Conservation (phyloP, 1,140 invertebrate species). For the Anoplophora glabripennis region DNA sequence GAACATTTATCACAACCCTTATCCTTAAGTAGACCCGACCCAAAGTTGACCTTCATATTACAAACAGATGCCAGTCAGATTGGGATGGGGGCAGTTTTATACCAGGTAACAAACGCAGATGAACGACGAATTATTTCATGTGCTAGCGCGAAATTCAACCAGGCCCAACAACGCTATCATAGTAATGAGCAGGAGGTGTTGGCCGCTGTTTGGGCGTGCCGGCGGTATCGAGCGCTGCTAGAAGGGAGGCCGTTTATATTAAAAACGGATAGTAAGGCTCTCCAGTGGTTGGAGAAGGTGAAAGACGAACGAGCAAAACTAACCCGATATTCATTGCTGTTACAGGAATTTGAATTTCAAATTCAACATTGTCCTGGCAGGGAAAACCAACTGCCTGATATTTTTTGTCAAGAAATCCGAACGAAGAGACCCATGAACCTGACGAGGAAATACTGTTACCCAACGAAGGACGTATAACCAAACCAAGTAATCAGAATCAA, state of each 20-base stretch:
- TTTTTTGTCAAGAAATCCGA: conserved; percentile 15
- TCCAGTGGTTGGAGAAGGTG: conserved; percentile 32
- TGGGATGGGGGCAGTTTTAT: conserved; percentile 36
- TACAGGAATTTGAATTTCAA: conserved; percentile 33
- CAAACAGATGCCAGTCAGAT: conserved; percentile 19
- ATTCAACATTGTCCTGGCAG: conserved; percentile 28
- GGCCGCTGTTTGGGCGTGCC: conserved; percentile 48
- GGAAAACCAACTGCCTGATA: conserved; percentile 36
- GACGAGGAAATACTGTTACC: background rate
- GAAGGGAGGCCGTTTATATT: conserved; percentile 31
- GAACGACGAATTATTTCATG: conserved; percentile 20
- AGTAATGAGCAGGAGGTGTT: conserved; percentile 48
- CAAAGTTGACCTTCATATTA: too few relatives aligned
- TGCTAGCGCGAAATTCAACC: conserved; percentile 17
- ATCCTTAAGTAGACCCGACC: too few relatives aligned
- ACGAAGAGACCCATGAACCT: too few relatives aligned
- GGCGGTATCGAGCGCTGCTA: conserved; percentile 40
- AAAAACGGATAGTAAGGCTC: conserved; percentile 11
- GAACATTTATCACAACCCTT: too few relatives aligned
- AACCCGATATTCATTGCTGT: conserved; percentile 32
- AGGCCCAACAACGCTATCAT: conserved; percentile 16
- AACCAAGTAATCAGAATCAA: too few relatives aligned
- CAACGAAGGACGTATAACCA: too few relatives aligned
- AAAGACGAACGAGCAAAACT: conserved; percentile 37
- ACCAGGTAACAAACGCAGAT: conserved; percentile 23